A percentile compares a stretch with the other conserved stretches of the same genome.
These are phyloP conservation scores for Ptychobarbus kaznakovi DNA, from an alignment of 2,797 vertebrate species.

Conservation along the genomic window DNA sequence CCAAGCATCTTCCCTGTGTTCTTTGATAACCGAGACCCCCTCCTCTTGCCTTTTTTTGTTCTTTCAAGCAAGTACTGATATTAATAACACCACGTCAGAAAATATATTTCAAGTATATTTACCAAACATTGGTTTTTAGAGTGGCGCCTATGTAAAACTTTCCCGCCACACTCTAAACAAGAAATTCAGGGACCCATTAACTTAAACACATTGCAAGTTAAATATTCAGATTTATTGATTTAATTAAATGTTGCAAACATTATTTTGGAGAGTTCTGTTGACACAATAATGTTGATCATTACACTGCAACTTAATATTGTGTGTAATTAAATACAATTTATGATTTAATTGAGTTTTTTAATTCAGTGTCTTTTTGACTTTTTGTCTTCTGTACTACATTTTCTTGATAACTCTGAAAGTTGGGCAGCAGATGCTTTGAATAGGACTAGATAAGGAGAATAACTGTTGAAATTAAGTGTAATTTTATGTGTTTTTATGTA, in stretches of 20 bases:
- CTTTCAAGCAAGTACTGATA: not conserved
- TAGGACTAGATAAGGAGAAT: not conserved
- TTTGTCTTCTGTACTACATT: too few species aligned
- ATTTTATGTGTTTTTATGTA: not conserved
- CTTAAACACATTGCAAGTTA: not conserved
- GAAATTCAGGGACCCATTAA: not conserved
- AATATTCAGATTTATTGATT: not conserved
- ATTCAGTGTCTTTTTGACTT: not conserved
- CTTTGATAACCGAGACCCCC: not conserved
- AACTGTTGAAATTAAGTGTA: not conserved
- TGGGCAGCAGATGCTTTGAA: not conserved
- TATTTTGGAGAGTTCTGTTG: not conserved
- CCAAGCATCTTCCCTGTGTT: not conserved
- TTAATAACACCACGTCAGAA: not conserved
- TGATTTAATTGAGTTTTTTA: not conserved
- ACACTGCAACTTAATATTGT: not conserved
- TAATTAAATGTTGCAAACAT: not conserved
- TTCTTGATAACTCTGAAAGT: not conserved
- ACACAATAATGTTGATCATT: not conserved
- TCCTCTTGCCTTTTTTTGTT: not conserved
- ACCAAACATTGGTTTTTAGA: not conserved
- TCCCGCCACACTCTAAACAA: not conserved
- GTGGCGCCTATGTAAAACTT: not conserved
- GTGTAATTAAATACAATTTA: not conserved
- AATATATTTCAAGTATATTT: not conserved